These are phyloP conservation scores for Ichneumon xanthorius DNA, from an alignment of 2,888 invertebrate species.

Conservation along the genomic window DNA sequence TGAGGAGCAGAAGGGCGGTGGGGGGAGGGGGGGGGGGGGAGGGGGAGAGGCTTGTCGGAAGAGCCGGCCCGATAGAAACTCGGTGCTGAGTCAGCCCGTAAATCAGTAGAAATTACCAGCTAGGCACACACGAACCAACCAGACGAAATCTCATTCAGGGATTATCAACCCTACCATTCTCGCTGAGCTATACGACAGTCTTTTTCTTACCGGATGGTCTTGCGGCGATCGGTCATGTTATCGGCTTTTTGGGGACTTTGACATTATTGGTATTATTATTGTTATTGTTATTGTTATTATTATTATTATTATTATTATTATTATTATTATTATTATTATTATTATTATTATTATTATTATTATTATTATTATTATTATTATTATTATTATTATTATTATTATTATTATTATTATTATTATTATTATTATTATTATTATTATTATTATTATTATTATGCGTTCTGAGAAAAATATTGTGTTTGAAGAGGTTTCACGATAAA, in stretches of 20 bases:
- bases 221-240: not conserved
- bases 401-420: too few relatives aligned
- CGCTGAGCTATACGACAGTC: not conserved
- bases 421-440: too few relatives aligned
- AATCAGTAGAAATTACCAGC: slow-evolving; percentile 64
- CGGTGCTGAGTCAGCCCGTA: slow-evolving; percentile 62
- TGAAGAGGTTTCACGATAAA: too few relatives aligned
- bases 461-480: too few relatives aligned
- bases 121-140: slow-evolving; percentile 51
- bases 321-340: too few relatives aligned
- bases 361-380: too few relatives aligned
- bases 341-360: too few relatives aligned
- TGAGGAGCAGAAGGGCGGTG: not conserved
- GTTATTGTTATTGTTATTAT: too few relatives aligned
- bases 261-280: too few relatives aligned
- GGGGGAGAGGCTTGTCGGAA: slow-evolving; percentile 19
- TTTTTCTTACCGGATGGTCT: not conserved
- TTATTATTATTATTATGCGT: too few relatives aligned
- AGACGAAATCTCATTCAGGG: slow-evolving; percentile 33
- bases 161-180: slow-evolving; percentile 16
- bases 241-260: not conserved
- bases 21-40: not conserved
- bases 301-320: too few relatives aligned
- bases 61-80: slow-evolving; percentile 45
- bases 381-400: too few relatives aligned